These are phyloP conservation scores for Pseudolaguvia tuberculata DNA, from an alignment of 2,113 vertebrate species.

Conservation along the genomic window DNA sequence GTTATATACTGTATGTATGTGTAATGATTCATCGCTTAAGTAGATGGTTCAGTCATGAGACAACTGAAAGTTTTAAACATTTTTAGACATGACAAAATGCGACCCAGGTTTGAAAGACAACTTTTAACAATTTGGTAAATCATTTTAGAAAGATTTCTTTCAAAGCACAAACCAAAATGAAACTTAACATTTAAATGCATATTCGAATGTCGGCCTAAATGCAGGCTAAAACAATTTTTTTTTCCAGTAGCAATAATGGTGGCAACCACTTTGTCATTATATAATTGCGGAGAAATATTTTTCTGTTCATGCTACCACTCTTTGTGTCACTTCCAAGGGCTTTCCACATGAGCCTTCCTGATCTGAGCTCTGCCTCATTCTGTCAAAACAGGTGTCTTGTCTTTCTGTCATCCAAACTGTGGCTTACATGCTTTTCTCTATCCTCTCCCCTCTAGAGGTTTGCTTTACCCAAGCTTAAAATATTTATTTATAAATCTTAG, in stretches of 20 bases:
- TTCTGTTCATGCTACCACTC: not conserved
- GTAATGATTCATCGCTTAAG: too few relatives aligned
- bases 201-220: not conserved
- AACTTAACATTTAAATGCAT: not conserved
- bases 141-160: not conserved
- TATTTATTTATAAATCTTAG: conserved; percentile 52
- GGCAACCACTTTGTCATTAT: conserved; percentile 23
- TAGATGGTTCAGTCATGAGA: too few relatives aligned
- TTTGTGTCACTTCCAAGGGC: conserved; percentile 1
- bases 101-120: not conserved
- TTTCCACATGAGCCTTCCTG: conserved; percentile 22
- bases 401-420: conserved; percentile 21
- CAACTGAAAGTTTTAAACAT: not conserved
- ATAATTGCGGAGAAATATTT: not conserved
- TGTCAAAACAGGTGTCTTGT: conserved; percentile 40
- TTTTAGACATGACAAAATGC: not conserved
- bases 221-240: conserved; percentile 9
- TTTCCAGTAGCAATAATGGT: conserved; percentile 29
- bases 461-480: conserved; percentile 44
- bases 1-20: too few relatives aligned
- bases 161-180: not conserved
- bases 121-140: not conserved
- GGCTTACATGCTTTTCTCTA: conserved; percentile 17
- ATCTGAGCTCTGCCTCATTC: conserved; percentile 50
- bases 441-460: conserved; percentile 18